phyloP scores from a whole-genome alignment of 1,140 invertebrate species.

The Euglossa dilemma region DNA sequence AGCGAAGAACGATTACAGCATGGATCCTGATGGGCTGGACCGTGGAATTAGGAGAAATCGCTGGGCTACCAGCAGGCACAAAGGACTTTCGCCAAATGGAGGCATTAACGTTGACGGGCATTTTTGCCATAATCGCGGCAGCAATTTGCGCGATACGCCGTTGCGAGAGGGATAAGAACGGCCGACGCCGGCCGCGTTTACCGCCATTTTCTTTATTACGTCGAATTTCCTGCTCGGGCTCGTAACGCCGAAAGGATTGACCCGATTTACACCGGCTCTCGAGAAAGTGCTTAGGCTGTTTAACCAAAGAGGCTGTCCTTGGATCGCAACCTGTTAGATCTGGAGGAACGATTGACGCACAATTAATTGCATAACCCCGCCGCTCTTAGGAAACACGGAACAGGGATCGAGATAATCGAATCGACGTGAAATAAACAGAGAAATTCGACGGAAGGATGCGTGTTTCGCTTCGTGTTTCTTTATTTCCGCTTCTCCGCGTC shows the following conservation, averaged over 20 bases:
- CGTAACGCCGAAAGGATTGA: conserved; percentile 57
- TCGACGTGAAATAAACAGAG: neutral
- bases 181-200: conserved; percentile 8
- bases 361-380: conserved; percentile 45
- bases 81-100: conserved; percentile 9
- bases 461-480: no score
- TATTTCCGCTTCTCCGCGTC: no score
- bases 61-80: neutral
- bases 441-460: neutral
- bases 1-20: neutral
- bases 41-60: neutral
- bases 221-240: conserved; percentile 57
- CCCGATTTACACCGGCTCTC: conserved; percentile 38
- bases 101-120: neutral
- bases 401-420: neutral
- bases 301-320: conserved; percentile 52
- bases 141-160: conserved; percentile 47
- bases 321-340: conserved; percentile 37
- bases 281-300: conserved; percentile 29
- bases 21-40: neutral
- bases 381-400: conserved; percentile 33
- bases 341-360: conserved; percentile 48
- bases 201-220: conserved; percentile 63
- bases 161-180: conserved; percentile 44
- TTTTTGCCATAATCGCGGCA: conserved; percentile 45